Evolutionary conservation across 2,113 vertebrate species (phyloP), one percentile per base, ranked within the genome.

Genomic region (Xyliphius kryptos): DNA sequence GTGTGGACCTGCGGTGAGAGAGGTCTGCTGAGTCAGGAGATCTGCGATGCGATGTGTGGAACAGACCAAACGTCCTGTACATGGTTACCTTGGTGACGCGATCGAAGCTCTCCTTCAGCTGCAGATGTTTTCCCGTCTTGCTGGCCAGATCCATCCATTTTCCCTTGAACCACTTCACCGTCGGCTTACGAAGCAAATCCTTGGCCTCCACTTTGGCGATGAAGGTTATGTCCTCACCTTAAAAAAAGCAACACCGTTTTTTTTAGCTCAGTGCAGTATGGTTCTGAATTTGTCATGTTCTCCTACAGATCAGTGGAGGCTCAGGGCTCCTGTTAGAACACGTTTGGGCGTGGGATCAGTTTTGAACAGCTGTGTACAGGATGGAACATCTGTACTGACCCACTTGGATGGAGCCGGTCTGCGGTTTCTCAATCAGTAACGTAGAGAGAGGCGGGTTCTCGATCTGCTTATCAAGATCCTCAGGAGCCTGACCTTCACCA

Each of bases 81-180:
- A 14, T 14, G 12, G 20, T 11, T 77, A 97, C 96, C 93, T 97
- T 95, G 17, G 81, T 87, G 0, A 87, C 57, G 40, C 96, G 89
- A 58, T 99, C 96, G 20, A 97, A 99, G 46, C 86, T 93, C 68
- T 99, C 96, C 74, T 97, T 98, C 53, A 99, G 85, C 76, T 99
- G 96, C 7, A 99, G 77, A 63, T 99, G 96, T 62, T 99, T 99
- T 47, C 96, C 96, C 0, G 93, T 97, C 86, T 99, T 99, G 83
- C 96, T 99, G 69, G 95, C 95, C 67, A 98, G 80, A 67, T 99
- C 96, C 95, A 99, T 95, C 96, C 96, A 99, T 83, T 99, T 99
- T 3, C 96, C 96, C 80, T 99, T 99, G 70, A 99, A 94, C 96
- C 96, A 99, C 61, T 99, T 99, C 43, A 96, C 44, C 0, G 90